Base-by-base conservation (phyloP, 2,888 invertebrate species). In the Watsonalla binaria region DNA sequence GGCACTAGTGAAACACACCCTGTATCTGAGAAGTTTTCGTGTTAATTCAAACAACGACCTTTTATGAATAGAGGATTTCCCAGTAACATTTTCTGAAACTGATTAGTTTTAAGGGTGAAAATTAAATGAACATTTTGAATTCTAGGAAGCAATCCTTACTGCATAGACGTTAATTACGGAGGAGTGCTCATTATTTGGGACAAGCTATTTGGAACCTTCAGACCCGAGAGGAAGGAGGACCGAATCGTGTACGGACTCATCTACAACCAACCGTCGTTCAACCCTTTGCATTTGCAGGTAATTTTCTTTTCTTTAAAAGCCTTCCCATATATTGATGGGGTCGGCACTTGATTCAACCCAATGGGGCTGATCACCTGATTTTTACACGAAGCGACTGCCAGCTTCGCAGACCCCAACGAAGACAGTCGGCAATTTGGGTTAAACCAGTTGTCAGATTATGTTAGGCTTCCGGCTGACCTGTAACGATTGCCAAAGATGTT, bases 161-260 rank as follows among this genome's bases (percentile, higher is more conserved):
- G 96, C 69, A 92, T 97, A 65, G 97, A 97, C 78, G 96, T 95
- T 76, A 97, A 97, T 85, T 97, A 96, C 72, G 97, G 95, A 0
- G 97, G 96, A 0, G 93, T 95, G 6, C 91, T 97, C 11, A 97
- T 97, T 61, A 93, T 97, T 64, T 97, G 97, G 97, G 96, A 95
- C 74, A 86, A 93, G 60, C 71, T 95, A 24, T 96, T 96, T 66
- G 95, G 95, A 0, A 96, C 96, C 0, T 97, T 96, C 80, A 92
- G 93, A 59, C 90, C 92, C 33, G 96, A 96, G 79, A 82, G 86
- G 48, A 76, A 91, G 42, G 90, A 92, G 6, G 93, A 94, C 63
- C 92, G 94, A 62, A 94, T 96, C 34, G 92, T 95, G 51, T 97
- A 96, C 74, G 97, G 97, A 0, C 82, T 96, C 11, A 95, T 96